Percentiles rank a stretch among this genome's conserved stretches.
Evolutionary conservation across 2,888 invertebrate genomes (phyloP).

Genomic region (Trachelus iudaicus): DNA sequence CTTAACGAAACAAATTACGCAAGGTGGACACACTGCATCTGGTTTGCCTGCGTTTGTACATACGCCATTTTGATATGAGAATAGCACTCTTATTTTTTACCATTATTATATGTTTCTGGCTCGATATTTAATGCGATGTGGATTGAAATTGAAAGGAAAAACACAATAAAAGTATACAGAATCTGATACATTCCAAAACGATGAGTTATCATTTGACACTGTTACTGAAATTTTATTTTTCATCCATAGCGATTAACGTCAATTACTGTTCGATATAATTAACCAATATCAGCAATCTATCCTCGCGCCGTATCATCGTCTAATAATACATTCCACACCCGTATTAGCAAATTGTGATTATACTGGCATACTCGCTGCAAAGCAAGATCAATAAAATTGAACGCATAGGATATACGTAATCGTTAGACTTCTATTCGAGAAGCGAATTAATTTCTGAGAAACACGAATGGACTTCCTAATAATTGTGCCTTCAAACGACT

Average conservation of each 20-base stretch:
- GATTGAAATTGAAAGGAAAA: constrained; percentile 20
- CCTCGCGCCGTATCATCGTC: neutral
- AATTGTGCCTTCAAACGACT: neutral
- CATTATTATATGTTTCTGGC: constrained; percentile 32
- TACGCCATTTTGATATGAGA: constrained; percentile 43
- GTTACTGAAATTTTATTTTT: constrained; percentile 3
- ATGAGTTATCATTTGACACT: neutral
- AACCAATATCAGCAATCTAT: neutral
- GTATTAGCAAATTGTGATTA: neutral
- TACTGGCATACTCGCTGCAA: neutral
- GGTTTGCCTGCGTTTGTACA: constrained; percentile 14
- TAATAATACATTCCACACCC: neutral
- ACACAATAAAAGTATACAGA: constrained; percentile 34
- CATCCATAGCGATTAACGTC: constrained; percentile 12
- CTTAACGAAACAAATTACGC: constrained; percentile 14
- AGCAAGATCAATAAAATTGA: neutral
- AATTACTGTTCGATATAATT: neutral
- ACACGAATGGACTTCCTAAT: neutral
- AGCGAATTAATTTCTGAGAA: too few species aligned
- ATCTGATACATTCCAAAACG: constrained; percentile 22
- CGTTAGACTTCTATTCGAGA: neutral
- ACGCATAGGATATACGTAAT: neutral
- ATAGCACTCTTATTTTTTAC: constrained; percentile 27
- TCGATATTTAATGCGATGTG: constrained; percentile 29
- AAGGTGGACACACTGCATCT: neutral